Conservation (phyloP, 2,113 vertebrate genomes). For the Brachypteracias leptosomus region DNA sequence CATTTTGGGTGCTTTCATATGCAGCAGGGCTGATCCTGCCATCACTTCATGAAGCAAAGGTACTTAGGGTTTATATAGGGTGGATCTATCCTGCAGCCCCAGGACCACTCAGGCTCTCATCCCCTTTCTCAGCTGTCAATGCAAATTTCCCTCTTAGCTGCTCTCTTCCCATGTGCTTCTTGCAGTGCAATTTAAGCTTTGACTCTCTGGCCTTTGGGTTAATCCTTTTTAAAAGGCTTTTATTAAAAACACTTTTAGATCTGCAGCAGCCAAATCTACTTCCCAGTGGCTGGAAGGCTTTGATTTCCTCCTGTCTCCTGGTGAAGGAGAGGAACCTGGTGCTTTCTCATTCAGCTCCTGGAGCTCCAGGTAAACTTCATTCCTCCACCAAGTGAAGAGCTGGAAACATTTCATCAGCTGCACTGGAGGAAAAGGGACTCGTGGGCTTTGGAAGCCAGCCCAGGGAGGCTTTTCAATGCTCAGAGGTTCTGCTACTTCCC, state of each 20-base stretch:
- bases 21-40: not conserved
- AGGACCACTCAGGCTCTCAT: too few relatives aligned
- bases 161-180: not conserved
- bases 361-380: not conserved
- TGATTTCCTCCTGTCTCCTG: not conserved
- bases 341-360: not conserved
- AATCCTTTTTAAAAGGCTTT: not conserved
- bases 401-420: not conserved
- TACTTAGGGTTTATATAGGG: not conserved
- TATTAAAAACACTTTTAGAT: not conserved
- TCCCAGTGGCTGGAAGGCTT: not conserved
- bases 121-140: not conserved
- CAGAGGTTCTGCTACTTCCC: not conserved
- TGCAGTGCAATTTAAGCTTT: not conserved
- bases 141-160: not conserved
- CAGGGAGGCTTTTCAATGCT: not conserved
- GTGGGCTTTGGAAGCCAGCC: not conserved
- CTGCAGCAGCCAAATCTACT: not conserved
- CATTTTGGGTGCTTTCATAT: fast-evolving
- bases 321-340: not conserved
- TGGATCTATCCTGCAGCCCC: not conserved
- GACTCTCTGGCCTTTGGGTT: not conserved
- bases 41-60: fast-evolving
- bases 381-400: not conserved
- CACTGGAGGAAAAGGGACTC: not conserved